A percentile compares a stretch with the other conserved stretches of the same genome.
These are phyloP conservation scores for Embiotoca jacksoni DNA, from an alignment of 2,113 vertebrate genomes.

Conservation along the genomic window DNA sequence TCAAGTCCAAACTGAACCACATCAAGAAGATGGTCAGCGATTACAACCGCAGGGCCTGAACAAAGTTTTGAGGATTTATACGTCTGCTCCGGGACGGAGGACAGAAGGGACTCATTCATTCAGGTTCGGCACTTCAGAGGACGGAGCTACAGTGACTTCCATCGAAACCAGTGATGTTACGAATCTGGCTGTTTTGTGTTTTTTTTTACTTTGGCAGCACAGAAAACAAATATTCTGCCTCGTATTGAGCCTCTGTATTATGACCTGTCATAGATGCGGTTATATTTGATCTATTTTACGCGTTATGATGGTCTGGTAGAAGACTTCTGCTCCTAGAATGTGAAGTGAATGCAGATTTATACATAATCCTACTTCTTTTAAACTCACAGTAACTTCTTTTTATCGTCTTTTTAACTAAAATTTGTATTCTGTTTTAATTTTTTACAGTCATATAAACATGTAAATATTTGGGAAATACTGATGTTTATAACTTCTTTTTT, in stretches of 20 bases:
- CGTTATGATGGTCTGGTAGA: background rate
- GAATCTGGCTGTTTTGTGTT: background rate
- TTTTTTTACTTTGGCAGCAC: conserved; percentile 11
- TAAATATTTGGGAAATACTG: conserved; percentile 53
- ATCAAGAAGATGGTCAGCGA: conserved; percentile 92
- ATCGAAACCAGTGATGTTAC: background rate
- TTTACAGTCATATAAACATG: conserved; percentile 16
- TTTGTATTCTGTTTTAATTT: conserved; percentile 23
- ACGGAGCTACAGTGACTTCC: background rate
- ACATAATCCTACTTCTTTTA: background rate
- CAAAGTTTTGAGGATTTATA: fast-evolving
- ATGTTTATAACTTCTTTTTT: background rate
- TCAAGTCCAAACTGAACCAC: conserved; percentile 90
- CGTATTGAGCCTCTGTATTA: conserved; percentile 4
- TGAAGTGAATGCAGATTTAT: background rate
- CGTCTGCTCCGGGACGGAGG: background rate
- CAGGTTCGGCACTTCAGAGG: background rate
- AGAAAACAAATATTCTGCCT: background rate
- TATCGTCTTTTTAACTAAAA: conserved; percentile 14
- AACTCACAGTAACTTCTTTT: background rate
- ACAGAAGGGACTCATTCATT: background rate
- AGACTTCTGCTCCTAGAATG: background rate
- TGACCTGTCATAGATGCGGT: background rate
- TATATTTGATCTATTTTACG: conserved; percentile 53
- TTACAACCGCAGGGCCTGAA: conserved; percentile 82